phyloP scores from a whole-genome alignment of 2,113 vertebrate genomes.

The Verasper variegatus region DNA sequence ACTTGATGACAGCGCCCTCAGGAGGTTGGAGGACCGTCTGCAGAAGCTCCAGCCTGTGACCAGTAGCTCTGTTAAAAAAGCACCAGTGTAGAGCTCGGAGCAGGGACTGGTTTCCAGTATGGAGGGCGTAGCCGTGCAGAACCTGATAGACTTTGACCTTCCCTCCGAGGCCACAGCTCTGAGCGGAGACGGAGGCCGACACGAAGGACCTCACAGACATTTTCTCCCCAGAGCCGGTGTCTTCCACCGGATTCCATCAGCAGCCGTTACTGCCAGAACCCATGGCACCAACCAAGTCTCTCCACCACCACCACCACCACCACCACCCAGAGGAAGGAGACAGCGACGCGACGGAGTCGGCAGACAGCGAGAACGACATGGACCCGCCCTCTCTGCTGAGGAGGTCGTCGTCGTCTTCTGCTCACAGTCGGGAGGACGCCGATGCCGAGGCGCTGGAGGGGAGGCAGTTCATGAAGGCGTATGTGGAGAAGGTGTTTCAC shows the following conservation, averaged over 20 bases:
- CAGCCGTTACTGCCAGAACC: constrained; percentile 64
- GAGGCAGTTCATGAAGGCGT: constrained; percentile 89
- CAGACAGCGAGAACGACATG: constrained; percentile 92
- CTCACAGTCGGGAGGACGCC: constrained; percentile 86
- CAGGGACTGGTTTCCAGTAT: constrained; percentile 68
- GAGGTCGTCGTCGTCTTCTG: constrained; percentile 91
- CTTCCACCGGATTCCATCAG: constrained; percentile 36
- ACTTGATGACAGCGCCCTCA: constrained; percentile 55
- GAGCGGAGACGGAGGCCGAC: constrained; percentile 37
- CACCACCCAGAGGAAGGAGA: constrained; percentile 66
- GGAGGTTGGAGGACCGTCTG: constrained; percentile 24
- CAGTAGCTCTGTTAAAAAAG: background rate
- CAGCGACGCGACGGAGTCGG: constrained; percentile 93
- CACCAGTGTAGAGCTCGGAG: background rate
- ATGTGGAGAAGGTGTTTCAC: constrained; percentile 93
- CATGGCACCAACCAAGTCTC: constrained; percentile 41
- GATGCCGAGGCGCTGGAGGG: constrained; percentile 79
- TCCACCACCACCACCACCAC: constrained; percentile 16
- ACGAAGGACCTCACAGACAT: constrained; percentile 46
- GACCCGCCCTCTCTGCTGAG: constrained; percentile 80
- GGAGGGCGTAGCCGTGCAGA: constrained; percentile 87
- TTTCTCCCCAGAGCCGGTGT: constrained; percentile 65
- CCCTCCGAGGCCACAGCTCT: constrained; percentile 73
- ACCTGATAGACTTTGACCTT: constrained; percentile 88
- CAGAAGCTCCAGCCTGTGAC: constrained; percentile 1